Conservation (phyloP, 2,797 vertebrate genomes). For the Siniperca undulata region DNA sequence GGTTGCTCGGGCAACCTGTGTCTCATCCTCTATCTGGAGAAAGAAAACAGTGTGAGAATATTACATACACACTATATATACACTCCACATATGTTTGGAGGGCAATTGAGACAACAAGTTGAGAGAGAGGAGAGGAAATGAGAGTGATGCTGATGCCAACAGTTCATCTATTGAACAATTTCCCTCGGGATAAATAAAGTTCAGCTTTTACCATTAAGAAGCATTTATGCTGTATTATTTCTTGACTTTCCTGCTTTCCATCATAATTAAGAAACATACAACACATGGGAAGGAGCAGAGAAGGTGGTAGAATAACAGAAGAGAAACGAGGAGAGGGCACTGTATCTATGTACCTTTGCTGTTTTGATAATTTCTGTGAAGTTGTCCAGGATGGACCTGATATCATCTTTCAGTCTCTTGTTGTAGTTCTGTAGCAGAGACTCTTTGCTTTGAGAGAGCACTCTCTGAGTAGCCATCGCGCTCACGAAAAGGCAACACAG, state of each 20-base stretch:
- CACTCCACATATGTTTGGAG: not conserved
- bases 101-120: too few relatives aligned
- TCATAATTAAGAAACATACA: not conserved
- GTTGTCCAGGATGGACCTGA: slow-evolving; percentile 96
- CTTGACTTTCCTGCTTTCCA: too few relatives aligned
- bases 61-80: not conserved
- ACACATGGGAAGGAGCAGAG: not conserved
- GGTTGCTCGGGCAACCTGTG: slow-evolving; percentile 94
- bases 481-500: slow-evolving; percentile 11
- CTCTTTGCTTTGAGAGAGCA: slow-evolving; percentile 96
- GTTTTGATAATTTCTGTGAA: slow-evolving; percentile 98
- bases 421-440: slow-evolving; percentile 97
- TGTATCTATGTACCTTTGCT: slow-evolving; percentile 86
- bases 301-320: not conserved
- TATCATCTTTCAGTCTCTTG: slow-evolving; percentile 97
- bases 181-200: too few relatives aligned
- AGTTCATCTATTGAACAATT: too few relatives aligned
- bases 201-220: not conserved
- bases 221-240: not conserved
- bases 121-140: not conserved
- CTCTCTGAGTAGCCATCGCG: slow-evolving; percentile 91
- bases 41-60: not conserved
- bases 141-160: not conserved
- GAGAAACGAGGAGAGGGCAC: accelerated
- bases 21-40: slow-evolving; percentile 96